Percentiles rank a stretch among this genome's conserved stretches.
Conservation (phyloP, 2,797 vertebrate genomes). For the Austrolebias charrua region DNA sequence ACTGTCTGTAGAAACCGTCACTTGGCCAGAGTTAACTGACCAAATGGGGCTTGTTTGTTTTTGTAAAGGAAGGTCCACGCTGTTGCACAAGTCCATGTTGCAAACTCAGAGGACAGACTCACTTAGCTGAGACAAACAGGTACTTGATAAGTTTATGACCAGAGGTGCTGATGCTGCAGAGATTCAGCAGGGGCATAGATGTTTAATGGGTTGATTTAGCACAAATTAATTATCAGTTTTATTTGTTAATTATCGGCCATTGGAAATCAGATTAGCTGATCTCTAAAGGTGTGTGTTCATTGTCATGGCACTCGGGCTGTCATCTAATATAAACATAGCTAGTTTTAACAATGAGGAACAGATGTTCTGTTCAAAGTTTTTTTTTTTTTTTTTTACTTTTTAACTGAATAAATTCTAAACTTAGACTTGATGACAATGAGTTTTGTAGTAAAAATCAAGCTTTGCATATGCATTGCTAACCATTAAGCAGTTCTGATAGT, state of each 20-base stretch:
- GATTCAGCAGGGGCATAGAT: conserved; percentile 7
- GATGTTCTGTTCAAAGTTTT: not conserved
- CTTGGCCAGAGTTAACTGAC: conserved; percentile 23
- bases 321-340: conserved; percentile 20
- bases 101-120: conserved; percentile 32
- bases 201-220: conserved; percentile 44
- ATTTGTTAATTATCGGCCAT: conserved; percentile 22
- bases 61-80: conserved; percentile 31
- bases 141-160: conserved; percentile 49
- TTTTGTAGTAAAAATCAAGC: not conserved
- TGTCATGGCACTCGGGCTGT: conserved; percentile 17
- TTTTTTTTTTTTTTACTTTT: not conserved
- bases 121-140: conserved; percentile 53
- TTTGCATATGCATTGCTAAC: not conserved
- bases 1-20: conserved; percentile 29
- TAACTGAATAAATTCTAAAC: not conserved
- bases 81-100: conserved; percentile 20
- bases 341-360: conserved; percentile 3
- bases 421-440: not conserved
- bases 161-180: conserved; percentile 43
- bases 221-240: conserved; percentile 41
- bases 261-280: conserved; percentile 45
- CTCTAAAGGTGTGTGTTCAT: conserved; percentile 19
- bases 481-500: conserved; percentile 60
- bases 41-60: conserved; percentile 31